Evolutionary conservation across 2,113 vertebrate genomes (phyloP).

Genomic region (Kryptolebias marmoratus): DNA sequence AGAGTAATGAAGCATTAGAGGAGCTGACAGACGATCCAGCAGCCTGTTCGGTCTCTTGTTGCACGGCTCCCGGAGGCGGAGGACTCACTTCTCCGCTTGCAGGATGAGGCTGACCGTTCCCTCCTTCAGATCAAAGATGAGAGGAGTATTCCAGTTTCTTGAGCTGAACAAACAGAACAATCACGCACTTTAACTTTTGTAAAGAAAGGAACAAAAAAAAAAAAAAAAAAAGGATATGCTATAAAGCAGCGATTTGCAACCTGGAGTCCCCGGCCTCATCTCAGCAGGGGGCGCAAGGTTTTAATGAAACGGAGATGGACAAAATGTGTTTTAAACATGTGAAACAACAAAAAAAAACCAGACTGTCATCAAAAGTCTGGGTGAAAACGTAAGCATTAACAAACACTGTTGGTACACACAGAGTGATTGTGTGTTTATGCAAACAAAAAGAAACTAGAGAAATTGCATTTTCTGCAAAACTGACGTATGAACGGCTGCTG

Average conservation of each 20-base stretch:
- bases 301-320: not conserved
- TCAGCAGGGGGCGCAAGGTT: not conserved
- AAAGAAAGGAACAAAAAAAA: slow-evolving; percentile 1
- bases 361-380: no score
- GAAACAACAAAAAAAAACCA: not conserved
- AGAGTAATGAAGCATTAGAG: slow-evolving; percentile 68
- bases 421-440: no score
- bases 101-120: slow-evolving; percentile 94
- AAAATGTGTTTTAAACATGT: not conserved
- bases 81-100: slow-evolving; percentile 91
- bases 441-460: no score
- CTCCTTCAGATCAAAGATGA: slow-evolving; percentile 97
- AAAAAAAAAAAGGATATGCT: not conserved
- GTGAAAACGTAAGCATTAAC: no score
- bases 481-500: no score
- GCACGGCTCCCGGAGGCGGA: slow-evolving; percentile 42
- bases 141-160: slow-evolving; percentile 97
- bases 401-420: no score
- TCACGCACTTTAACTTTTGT: slow-evolving; percentile 7
- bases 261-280: not conserved
- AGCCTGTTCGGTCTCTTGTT: slow-evolving; percentile 46
- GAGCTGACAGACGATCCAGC: slow-evolving; percentile 52
- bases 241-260: not conserved
- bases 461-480: no score
- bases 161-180: slow-evolving; percentile 76